A percentile compares a stretch with the other conserved stretches of the same genome.
phyloP scores from a whole-genome alignment of 2,797 vertebrate genomes.

The Lagorchestes hirsutus region DNA sequence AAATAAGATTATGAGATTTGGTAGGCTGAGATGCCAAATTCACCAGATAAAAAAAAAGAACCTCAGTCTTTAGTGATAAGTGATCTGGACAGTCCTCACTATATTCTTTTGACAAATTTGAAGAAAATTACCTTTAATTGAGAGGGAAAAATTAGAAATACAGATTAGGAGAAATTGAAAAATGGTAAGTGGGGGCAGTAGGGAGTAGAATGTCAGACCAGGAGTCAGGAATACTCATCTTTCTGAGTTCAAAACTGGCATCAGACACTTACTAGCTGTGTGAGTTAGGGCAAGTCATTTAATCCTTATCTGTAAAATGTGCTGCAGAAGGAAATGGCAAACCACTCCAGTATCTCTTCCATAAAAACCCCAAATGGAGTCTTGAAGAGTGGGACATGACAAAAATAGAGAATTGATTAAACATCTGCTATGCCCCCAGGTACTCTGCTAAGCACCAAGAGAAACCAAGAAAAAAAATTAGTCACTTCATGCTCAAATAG shows the following conservation, averaged over 20 bases:
- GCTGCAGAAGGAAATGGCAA: neutral
- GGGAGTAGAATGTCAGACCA: neutral
- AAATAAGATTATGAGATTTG: neutral
- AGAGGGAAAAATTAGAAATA: conserved; percentile 16
- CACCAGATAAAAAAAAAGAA: neutral
- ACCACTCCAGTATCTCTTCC: neutral
- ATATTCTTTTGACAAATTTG: neutral
- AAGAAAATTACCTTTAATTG: conserved; percentile 19
- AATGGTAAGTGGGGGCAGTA: conserved; percentile 37
- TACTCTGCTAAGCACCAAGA: neutral
- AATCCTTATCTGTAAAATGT: neutral
- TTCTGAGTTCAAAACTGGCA: neutral
- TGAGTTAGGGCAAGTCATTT: neutral
- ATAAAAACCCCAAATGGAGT: neutral
- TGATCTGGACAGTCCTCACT: neutral
- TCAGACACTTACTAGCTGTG: neutral
- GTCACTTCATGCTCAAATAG: neutral
- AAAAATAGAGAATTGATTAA: neutral
- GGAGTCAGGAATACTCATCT: neutral
- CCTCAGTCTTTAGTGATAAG: neutral
- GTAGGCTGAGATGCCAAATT: neutral
- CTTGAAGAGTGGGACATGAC: too few relatives aligned
- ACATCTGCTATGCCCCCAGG: neutral
- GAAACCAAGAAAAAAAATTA: neutral
- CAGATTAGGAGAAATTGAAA: conserved; percentile 15